Base-by-base conservation (phyloP, 2,113 vertebrate species). In the Gadus macrocephalus region DNA sequence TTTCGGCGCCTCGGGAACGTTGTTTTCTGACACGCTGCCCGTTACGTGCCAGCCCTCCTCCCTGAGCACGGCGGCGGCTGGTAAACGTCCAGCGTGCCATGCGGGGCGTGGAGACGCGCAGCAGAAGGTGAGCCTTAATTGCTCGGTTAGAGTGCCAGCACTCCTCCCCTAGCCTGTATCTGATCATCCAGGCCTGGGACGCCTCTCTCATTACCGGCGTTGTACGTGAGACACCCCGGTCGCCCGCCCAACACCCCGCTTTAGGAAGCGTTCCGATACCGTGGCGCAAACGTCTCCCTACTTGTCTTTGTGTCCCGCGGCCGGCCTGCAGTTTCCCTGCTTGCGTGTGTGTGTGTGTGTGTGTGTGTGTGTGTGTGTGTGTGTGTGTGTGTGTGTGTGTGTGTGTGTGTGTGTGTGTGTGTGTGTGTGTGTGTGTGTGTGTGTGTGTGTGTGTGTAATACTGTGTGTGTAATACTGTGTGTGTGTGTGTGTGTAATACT, bases 121-220 rank as follows among this genome's bases (percentile, higher is more conserved):
- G 73, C 84, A 85, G 83, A 86, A 83, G 78, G 79, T 83, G 77
- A 80, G 75, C 56, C 78, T 78, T 86, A 80, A 86, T 84, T 85
- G 81, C 67, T 76, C 19, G 22, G 56, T 75, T 77, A 70, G 67
- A 68, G 53, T 80, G 78, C 73, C 78, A 85, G 69, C 25, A 67
- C 55, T 85, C 68, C 69, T 76, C 75, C 42, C 42, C 73, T 74
- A 75, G 56, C 80, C 77, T 72, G 70, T 58, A 81, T 83, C 77
- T 77, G 58, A 78, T 68, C 70, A 67, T 81, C 75, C 69, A 79
- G 11, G 67, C 28, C 66, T 66, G 66, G 73, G 25, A 49, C 42
- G 8, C 75, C 66, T 53, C 38, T 67, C 63, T 73, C 66, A 77
- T 79, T 74, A 74, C 49, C 53, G 75, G 28, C 22, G 28, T 59